Percentiles rank a stretch among this genome's conserved stretches.
Evolutionary conservation across 2,797 vertebrate genomes (phyloP).

Genomic region (Cercopithecus diana): DNA sequence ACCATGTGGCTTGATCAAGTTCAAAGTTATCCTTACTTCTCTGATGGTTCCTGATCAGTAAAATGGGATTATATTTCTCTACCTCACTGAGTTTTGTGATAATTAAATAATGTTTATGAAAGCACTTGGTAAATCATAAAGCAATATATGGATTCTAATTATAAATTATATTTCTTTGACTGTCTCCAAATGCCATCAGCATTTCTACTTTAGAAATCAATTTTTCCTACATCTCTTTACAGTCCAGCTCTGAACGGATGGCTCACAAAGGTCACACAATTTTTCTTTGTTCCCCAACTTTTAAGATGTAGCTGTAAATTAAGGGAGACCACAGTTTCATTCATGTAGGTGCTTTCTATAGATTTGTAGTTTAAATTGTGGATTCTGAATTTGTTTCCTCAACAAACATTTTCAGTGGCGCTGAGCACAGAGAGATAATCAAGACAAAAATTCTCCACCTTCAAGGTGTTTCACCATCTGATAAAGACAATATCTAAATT

Average conservation of each 20-base stretch:
- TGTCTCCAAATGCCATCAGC: neutral
- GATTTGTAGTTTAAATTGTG: neutral
- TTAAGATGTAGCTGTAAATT: neutral
- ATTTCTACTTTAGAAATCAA: conserved; percentile 13
- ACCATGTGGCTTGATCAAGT: neutral
- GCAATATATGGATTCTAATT: neutral
- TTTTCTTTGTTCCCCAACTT: neutral
- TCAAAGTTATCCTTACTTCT: neutral
- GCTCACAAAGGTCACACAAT: neutral
- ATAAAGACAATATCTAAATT: neutral
- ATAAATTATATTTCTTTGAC: neutral
- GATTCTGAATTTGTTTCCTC: conserved; percentile 11
- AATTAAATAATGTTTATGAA: conserved; percentile 20
- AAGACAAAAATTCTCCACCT: neutral
- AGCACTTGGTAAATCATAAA: neutral
- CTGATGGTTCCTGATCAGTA: neutral
- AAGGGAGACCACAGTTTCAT: neutral
- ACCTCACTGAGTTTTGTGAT: neutral
- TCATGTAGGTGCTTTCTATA: neutral
- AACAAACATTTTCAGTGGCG: conserved; percentile 13
- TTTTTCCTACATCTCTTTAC: neutral
- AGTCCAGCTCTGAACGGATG: neutral
- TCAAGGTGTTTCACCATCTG: neutral
- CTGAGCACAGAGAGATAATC: neutral
- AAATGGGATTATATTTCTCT: neutral